These are phyloP conservation scores for Caenorhabditis sp. DNA, from an alignment of 2,888 invertebrate genomes.

Conservation along the genomic window DNA sequence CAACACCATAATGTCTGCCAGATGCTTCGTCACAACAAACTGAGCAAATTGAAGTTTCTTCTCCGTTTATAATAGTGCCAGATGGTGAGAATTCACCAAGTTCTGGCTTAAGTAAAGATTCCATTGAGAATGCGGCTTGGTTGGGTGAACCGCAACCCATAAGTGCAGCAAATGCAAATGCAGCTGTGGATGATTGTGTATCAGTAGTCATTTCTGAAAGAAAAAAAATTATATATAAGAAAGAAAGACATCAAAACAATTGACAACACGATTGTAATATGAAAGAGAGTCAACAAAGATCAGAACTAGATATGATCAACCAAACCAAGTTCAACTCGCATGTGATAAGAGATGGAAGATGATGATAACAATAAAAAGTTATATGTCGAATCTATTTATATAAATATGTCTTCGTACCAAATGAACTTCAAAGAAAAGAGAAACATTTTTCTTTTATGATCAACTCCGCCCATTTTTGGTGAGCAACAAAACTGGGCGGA, in stretches of 20 bases:
- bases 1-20: slow-evolving; percentile 68
- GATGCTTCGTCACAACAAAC: slow-evolving; percentile 68
- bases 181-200: slow-evolving; percentile 36
- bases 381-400: not conserved
- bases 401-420: not conserved
- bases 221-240: not conserved
- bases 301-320: not conserved
- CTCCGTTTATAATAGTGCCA: slow-evolving; percentile 20
- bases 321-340: not conserved
- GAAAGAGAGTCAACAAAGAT: not conserved
- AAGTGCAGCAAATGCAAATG: slow-evolving; percentile 50
- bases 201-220: slow-evolving; percentile 31
- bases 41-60: slow-evolving; percentile 53
- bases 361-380: not conserved
- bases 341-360: not conserved
- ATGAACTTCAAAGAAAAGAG: not conserved
- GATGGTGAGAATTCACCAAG: slow-evolving; percentile 38
- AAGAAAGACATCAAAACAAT: not conserved
- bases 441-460: not conserved
- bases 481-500: not conserved
- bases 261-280: not conserved
- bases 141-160: slow-evolving; percentile 45
- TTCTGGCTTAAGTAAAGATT: slow-evolving; percentile 39
- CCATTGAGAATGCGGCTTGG: slow-evolving; percentile 34
- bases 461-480: not conserved